Evolutionary conservation across 1,140 invertebrate species (phyloP).

Genomic region (Ericerus pela): DNA sequence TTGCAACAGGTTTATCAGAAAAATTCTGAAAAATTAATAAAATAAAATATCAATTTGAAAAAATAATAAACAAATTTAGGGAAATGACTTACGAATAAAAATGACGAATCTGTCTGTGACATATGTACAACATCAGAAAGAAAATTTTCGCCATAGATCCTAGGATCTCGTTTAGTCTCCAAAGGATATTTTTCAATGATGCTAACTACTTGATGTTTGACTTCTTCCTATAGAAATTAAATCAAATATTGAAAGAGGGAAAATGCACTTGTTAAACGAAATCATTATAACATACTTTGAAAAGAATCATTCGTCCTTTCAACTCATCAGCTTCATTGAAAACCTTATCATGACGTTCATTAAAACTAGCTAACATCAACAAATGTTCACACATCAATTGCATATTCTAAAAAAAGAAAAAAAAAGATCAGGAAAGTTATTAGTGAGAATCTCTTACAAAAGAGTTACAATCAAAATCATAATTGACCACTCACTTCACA

Average conservation of each 20-base stretch:
- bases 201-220: neutral
- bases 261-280: too few species aligned
- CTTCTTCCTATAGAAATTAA: constrained; percentile 13
- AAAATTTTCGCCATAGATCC: neutral
- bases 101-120: constrained; percentile 15
- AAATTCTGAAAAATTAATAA: constrained; percentile 30
- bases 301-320: constrained; percentile 46
- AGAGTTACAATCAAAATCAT: constrained; percentile 13
- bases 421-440: constrained; percentile 7
- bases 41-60: constrained; percentile 22
- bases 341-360: constrained; percentile 40
- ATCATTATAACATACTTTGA: constrained; percentile 42
- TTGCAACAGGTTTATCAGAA: neutral
- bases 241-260: neutral
- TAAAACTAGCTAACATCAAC: constrained; percentile 45
- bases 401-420: constrained; percentile 35
- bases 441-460: constrained; percentile 8
- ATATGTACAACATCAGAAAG: constrained; percentile 43
- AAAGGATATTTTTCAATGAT: constrained; percentile 8
- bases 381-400: constrained; percentile 55
- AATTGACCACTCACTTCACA: constrained; percentile 41
- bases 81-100: constrained; percentile 13
- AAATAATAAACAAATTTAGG: too few species aligned
- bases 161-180: neutral
- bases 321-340: constrained; percentile 41